Evolutionary conservation across 2,797 vertebrate genomes (phyloP), one percentile per base, ranked within the genome.

Genomic region (Numenius phaeopus): DNA sequence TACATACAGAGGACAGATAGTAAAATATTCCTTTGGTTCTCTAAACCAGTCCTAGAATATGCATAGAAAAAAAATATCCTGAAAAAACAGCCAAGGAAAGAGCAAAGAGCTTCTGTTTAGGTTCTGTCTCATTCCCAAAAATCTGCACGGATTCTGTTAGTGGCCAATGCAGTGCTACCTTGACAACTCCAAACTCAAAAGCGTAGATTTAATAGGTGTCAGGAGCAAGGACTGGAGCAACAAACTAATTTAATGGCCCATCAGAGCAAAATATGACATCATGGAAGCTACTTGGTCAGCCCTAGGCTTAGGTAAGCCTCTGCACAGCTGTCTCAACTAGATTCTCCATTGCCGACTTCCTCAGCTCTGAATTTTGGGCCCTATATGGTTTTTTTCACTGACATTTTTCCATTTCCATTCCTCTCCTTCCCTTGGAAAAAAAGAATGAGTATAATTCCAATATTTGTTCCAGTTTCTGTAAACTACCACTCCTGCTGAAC

Each of bases 321-420:
- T 83, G 72, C 89, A 86, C 97, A 96, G 95, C 95, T 97, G 96
- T 97, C 95, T 96, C 95, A 96, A 73, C 92, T 94, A 26, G 34
- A 79, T 70, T 95, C 91, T 94, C 94, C 94, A 72, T 90, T 96
- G 94, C 95, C 94, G 83, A 95, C 87, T 96, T 97, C 95, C 95
- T 96, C 82, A 55, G 94, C 82, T 96, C 95, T 82, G 46, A 92
- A 62, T 72, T 94, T 76, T 55, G 72, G 89, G 79, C 84, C 50
- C 70, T 90, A 1, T 40, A 22, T 91, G 71, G 9, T 3, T 87
- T 90, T 80, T 85, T 90, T 94, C 92, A 76, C 84, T 83, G 84
- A 69, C 11, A 11, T 70, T 86, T 97, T 97, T 97, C 91, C 95
- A 92, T 97, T 94, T 97, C 89, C 62, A 94, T 81, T 97, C 44